These are phyloP conservation scores for Cartodere bifasciata DNA, from an alignment of 2,888 invertebrate species.

Conservation along the genomic window DNA sequence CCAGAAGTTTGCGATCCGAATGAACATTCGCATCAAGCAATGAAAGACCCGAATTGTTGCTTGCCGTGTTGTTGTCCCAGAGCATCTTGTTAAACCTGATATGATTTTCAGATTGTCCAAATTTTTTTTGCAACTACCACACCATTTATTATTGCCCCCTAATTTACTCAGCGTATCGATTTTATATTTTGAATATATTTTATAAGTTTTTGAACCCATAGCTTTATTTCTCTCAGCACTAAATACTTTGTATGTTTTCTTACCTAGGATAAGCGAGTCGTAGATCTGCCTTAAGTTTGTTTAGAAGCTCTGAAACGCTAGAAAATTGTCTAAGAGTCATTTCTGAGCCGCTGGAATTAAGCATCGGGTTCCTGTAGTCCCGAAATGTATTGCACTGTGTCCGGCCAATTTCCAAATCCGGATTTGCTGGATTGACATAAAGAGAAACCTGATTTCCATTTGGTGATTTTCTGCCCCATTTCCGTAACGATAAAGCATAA, in stretches of 20 bases:
- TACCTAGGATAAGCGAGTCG: conserved; percentile 82
- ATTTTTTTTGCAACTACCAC: no score
- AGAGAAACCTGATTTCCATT: conserved; percentile 29
- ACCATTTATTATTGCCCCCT: no score
- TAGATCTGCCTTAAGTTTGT: conserved; percentile 76
- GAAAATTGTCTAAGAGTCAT: conserved; percentile 82
- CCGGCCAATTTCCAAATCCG: conserved; percentile 23
- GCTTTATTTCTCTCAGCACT: no score
- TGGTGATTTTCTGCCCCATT: conserved; percentile 59
- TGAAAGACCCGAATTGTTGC: conserved; percentile 21
- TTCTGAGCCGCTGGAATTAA: conserved; percentile 57
- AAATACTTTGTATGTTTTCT: no score
- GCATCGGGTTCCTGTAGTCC: conserved; percentile 51
- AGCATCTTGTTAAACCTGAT: conserved; percentile 32
- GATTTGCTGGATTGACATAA: conserved; percentile 24
- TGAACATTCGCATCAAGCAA: conserved; percentile 14
- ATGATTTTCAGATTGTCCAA: conserved; percentile 1
- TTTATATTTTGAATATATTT: no score
- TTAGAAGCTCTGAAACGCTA: conserved; percentile 74
- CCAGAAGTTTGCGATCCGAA: conserved; percentile 22
- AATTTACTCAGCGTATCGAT: no score
- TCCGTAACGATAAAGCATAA: conserved; percentile 65
- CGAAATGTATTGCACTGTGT: conserved; percentile 25
- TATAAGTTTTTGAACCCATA: no score
- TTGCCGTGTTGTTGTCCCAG: conserved; percentile 31